Percentiles rank a stretch among this genome's conserved stretches.
These are phyloP conservation scores for Heliothis virescens DNA, from an alignment of 1,140 invertebrate species.

Conservation along the genomic window DNA sequence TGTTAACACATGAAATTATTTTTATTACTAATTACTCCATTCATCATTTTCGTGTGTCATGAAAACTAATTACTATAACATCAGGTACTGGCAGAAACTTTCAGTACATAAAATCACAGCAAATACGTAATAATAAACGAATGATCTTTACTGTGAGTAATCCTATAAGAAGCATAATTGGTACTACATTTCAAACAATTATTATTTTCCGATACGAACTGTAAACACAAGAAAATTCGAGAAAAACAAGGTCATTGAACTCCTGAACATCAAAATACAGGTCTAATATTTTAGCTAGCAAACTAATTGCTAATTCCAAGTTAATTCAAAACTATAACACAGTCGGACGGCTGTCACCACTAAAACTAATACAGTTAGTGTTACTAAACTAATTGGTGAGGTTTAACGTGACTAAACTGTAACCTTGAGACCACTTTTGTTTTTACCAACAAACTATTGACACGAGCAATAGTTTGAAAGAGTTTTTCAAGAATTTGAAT, in stretches of 20 bases:
- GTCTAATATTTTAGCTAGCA: background rate
- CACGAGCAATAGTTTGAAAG: background rate
- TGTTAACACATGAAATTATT: no score
- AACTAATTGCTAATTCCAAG: slow-evolving; percentile 30
- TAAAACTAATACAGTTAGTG: slow-evolving; percentile 42
- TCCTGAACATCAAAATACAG: background rate
- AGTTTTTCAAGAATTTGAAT: background rate
- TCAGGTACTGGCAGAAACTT: background rate
- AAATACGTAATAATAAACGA: no score
- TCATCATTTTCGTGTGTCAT: no score
- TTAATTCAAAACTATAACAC: slow-evolving; percentile 30
- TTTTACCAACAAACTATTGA: background rate
- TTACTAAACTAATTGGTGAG: slow-evolving; percentile 46
- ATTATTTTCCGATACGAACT: background rate
- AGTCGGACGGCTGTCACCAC: slow-evolving; percentile 21
- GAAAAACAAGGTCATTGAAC: no score
- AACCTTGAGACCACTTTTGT: slow-evolving; percentile 32
- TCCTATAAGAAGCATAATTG: no score
- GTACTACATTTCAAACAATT: no score
- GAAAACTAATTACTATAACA: background rate
- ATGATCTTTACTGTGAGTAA: no score
- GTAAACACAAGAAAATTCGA: no score
- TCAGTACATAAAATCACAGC: background rate
- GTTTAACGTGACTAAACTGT: slow-evolving; percentile 28
- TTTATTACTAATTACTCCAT: no score